Percentiles rank a stretch among this genome's conserved stretches.
Evolutionary conservation across 2,888 invertebrate genomes (phyloP).

Genomic region (Andrena dorsata): DNA sequence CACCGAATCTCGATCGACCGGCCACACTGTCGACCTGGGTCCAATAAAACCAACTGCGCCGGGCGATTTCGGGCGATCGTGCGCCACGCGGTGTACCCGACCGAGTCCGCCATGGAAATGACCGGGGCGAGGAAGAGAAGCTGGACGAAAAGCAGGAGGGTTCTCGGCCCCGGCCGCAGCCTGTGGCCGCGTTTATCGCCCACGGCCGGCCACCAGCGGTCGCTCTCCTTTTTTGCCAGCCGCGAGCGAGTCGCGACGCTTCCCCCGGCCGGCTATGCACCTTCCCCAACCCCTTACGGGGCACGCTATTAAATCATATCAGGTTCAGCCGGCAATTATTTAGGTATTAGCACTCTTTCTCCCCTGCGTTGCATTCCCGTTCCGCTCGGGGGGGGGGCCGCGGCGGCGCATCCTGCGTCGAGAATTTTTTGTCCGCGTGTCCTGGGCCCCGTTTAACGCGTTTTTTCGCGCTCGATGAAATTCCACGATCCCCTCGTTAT

Average conservation of each 20-base stretch:
- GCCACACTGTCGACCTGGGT: slow-evolving; percentile 48
- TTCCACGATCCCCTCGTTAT: slow-evolving; percentile 43
- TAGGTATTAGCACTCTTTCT: slow-evolving; percentile 79
- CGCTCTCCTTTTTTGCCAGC: slow-evolving; percentile 60
- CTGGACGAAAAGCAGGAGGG: slow-evolving; percentile 29
- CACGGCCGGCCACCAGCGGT: slow-evolving; percentile 56
- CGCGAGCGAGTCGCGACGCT: slow-evolving; percentile 58
- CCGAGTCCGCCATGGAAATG: slow-evolving; percentile 49
- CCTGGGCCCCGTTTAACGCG: slow-evolving; percentile 50
- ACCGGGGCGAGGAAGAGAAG: slow-evolving; percentile 26
- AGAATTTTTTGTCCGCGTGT: slow-evolving; percentile 48
- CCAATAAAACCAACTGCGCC: slow-evolving; percentile 58
- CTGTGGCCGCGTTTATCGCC: slow-evolving; percentile 73
- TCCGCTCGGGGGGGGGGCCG: slow-evolving; percentile 39
- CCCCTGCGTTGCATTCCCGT: slow-evolving; percentile 55
- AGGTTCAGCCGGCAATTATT: slow-evolving; percentile 82
- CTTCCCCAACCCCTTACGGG: slow-evolving; percentile 50
- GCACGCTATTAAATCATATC: slow-evolving; percentile 80
- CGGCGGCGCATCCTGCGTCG: slow-evolving; percentile 25
- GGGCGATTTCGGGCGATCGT: slow-evolving; percentile 50
- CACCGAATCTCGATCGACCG: slow-evolving; percentile 64
- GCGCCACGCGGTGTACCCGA: slow-evolving; percentile 18
- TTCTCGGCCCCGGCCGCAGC: slow-evolving; percentile 29
- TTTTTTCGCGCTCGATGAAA: slow-evolving; percentile 57
- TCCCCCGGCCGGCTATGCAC: slow-evolving; percentile 18